Base-by-base conservation (phyloP, 2,797 vertebrate species). In the Salarias fasciatus region DNA sequence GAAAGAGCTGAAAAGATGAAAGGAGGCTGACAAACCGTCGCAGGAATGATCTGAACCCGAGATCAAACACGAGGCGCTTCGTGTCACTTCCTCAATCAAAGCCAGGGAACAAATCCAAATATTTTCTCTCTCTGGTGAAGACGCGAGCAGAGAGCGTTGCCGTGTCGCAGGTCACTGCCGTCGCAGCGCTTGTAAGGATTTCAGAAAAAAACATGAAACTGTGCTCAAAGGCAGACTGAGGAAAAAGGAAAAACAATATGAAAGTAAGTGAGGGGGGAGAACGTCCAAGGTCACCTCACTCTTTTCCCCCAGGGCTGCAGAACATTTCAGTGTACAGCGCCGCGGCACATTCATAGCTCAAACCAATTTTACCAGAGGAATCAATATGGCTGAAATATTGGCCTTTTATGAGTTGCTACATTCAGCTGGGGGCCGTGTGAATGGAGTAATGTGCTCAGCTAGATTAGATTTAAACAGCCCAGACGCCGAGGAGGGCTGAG, bases 311-410 rank as follows among this genome's bases (percentile, higher is more conserved):
- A 56, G 41, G 88, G 85, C 83, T 73, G 77, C 73, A 77, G 87
- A 91, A 88, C 86, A 85, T 86, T 88, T 86, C 77, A 85, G 72
- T 70, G 78, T 76, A 85, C 80, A 80, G 78, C 57, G 70, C 72
- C 83, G 79, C 59, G 72, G 79, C 85, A 68, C 88, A 89, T 91
- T 92, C 89, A 85, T 85, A 78, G 86, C 89, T 88, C 86, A 80
- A 89, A 89, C 86, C 91, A 91, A 91, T 93, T 92, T 89, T 85
- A 83, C 86, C 82, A 81, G 75, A 91, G 85, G 86, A 93, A 93
- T 93, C 92, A 92, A 93, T 93, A 93, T 87, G 77, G 89, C 82
- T 92, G 92, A 93, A 91, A 90, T 92, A 91, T 92, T 89, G 82
- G 88, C 75, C 80, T 84, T 89, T 92, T 91, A 92, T 90, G 90